Conservation (phyloP, 2,888 invertebrate species). For the Lymantria dispar region DNA sequence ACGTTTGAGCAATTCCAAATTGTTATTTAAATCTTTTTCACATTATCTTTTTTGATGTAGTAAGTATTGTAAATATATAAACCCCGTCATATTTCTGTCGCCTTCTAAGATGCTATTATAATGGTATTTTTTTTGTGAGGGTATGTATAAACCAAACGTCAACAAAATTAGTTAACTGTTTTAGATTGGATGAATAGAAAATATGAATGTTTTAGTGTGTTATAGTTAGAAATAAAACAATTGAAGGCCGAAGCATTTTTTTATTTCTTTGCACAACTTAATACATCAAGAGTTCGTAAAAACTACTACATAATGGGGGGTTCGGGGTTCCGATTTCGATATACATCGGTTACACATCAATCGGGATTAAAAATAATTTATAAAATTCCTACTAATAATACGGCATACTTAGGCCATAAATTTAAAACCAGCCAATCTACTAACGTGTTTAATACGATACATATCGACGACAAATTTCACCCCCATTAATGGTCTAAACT, state of each 20-base stretch:
- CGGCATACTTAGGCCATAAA: not conserved
- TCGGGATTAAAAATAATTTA: not conserved
- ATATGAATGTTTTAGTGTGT: constrained; percentile 39
- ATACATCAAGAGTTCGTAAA: not conserved
- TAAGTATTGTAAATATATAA: no score
- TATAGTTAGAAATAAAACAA: constrained; percentile 58
- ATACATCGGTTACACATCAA: not conserved
- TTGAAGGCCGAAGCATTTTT: constrained; percentile 15
- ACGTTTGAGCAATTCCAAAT: no score
- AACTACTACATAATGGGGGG: not conserved
- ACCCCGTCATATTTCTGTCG: no score
- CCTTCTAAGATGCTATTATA: no score
- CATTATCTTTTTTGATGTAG: no score
- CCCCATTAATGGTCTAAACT: not conserved
- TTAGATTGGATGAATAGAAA: constrained; percentile 43
- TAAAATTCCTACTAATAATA: not conserved
- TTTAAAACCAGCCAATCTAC: not conserved
- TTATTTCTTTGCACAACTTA: no score
- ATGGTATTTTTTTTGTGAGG: not conserved
- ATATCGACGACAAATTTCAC: not conserved
- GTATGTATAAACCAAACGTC: not conserved
- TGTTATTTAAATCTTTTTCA: no score
- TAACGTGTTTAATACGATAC: not conserved
- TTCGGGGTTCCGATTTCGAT: not conserved
- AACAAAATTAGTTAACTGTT: constrained; percentile 9